These are phyloP conservation scores for Lasioglossum zephyrum DNA, from an alignment of 2,888 invertebrate species.

Conservation along the genomic window DNA sequence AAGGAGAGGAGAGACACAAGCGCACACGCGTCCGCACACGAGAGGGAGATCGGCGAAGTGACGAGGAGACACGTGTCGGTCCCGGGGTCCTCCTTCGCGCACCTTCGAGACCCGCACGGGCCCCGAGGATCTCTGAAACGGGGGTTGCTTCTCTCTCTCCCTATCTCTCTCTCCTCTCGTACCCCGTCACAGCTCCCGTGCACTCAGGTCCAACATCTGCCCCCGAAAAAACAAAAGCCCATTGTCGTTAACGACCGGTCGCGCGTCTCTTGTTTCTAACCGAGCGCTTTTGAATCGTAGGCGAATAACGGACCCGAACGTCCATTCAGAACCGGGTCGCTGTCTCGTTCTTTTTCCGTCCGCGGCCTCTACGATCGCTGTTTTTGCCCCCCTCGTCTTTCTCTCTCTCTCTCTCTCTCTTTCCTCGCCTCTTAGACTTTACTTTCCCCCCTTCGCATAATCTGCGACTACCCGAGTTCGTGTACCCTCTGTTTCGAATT, in stretches of 20 bases:
- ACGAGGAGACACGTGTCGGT: constrained; percentile 64
- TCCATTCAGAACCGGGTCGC: constrained; percentile 71
- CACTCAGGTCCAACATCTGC: constrained; percentile 83
- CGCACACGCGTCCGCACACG: constrained; percentile 29
- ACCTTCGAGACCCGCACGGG: constrained; percentile 46
- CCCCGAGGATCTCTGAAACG: constrained; percentile 38
- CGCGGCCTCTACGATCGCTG: constrained; percentile 29
- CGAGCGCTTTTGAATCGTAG: constrained; percentile 84
- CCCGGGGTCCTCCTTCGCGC: constrained; percentile 65
- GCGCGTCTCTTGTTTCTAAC: constrained; percentile 84
- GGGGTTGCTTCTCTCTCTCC: constrained; percentile 49
- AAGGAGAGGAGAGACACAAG: constrained; percentile 1
- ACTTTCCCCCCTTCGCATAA: not conserved
- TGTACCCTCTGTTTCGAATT: not conserved
- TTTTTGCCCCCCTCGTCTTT: constrained; percentile 14
- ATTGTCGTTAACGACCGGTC: constrained; percentile 84
- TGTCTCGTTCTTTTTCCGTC: constrained; percentile 53
- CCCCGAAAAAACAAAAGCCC: constrained; percentile 85
- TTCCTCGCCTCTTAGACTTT: not conserved
- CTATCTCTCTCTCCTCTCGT: not conserved
- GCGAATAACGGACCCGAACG: constrained; percentile 82
- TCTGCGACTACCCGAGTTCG: constrained; percentile 3
- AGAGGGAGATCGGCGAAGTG: constrained; percentile 62
- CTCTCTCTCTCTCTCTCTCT: not conserved
- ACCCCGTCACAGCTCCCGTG: constrained; percentile 57